Evolutionary conservation across 2,888 invertebrate species (phyloP).

Genomic region (Galeruca laticollis): DNA sequence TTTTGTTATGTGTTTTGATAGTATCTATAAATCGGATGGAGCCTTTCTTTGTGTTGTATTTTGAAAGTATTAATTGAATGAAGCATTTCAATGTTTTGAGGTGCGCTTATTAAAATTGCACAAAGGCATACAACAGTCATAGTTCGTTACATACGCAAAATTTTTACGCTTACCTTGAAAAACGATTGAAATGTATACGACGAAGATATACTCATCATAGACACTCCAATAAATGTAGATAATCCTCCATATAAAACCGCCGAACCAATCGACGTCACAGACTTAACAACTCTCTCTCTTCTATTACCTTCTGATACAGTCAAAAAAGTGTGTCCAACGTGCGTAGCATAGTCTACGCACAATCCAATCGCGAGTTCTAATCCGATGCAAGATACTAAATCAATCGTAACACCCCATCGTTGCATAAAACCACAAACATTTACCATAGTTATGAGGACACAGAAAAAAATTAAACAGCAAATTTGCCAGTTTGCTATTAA

Average conservation of each 20-base stretch:
- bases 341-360: conserved; percentile 87
- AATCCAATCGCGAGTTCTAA: conserved; percentile 84
- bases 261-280: conserved; percentile 79
- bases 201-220: conserved; percentile 77
- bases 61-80: too few species aligned
- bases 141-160: too few species aligned
- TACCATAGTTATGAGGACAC: conserved; percentile 79
- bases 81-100: too few species aligned
- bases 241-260: conserved; percentile 84
- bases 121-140: too few species aligned
- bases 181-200: conserved; percentile 84
- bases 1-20: too few species aligned
- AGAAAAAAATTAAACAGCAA: conserved; percentile 83
- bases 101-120: too few species aligned
- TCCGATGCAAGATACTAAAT: conserved; percentile 83
- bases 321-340: conserved; percentile 84
- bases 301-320: conserved; percentile 70
- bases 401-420: conserved; percentile 85
- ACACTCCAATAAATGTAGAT: conserved; percentile 80
- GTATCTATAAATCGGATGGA: too few species aligned
- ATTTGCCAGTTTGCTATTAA: conserved; percentile 82
- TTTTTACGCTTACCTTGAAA: conserved; percentile 68
- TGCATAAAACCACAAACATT: conserved; percentile 85
- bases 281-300: conserved; percentile 73
- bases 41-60: too few species aligned